These are phyloP conservation scores for Pegea sp. DNA, from an alignment of 23 tunicate species.

Conservation along the genomic window DNA sequence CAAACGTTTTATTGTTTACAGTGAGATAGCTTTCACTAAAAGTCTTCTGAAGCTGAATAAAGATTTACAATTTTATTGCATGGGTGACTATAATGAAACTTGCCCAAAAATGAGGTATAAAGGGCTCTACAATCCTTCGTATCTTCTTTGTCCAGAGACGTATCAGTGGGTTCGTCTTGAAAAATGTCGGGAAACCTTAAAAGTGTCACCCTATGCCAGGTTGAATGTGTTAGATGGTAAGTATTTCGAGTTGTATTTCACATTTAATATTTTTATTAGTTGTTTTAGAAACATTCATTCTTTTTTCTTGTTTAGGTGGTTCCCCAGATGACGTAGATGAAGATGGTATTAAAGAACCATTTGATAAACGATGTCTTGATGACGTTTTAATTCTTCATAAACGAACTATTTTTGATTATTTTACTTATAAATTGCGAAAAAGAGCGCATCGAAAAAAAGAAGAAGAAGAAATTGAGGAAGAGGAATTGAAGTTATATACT, in stretches of 20 bases:
- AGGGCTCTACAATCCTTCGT: conserved; percentile 40
- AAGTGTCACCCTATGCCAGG: conserved; percentile 18
- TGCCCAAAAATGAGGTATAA: conserved; percentile 90
- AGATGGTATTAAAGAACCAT: too few relatives aligned
- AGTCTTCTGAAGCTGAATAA: conserved; percentile 1
- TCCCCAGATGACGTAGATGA: too few relatives aligned
- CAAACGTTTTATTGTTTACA: conserved; percentile 15
- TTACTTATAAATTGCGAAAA: too few relatives aligned
- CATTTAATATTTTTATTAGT: too few relatives aligned
- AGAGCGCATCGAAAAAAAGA: too few relatives aligned
- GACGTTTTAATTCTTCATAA: too few relatives aligned
- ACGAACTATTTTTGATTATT: too few relatives aligned
- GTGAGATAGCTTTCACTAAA: conserved; percentile 22
- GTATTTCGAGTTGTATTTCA: background rate
- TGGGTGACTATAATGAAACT: conserved; percentile 65
- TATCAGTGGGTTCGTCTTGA: conserved; percentile 60
- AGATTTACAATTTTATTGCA: conserved; percentile 24
- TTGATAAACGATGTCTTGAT: too few relatives aligned
- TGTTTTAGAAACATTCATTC: too few relatives aligned
- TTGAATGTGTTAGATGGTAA: conserved; percentile 59
- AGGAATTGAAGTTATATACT: too few relatives aligned
- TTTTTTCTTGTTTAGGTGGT: too few relatives aligned
- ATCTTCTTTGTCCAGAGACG: conserved; percentile 77
- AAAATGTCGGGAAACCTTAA: conserved; percentile 19
- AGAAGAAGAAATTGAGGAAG: too few relatives aligned